A percentile compares a stretch with the other conserved stretches of the same genome.
Conservation (phyloP, 2,113 vertebrate genomes). For the Pteruthius melanotis region DNA sequence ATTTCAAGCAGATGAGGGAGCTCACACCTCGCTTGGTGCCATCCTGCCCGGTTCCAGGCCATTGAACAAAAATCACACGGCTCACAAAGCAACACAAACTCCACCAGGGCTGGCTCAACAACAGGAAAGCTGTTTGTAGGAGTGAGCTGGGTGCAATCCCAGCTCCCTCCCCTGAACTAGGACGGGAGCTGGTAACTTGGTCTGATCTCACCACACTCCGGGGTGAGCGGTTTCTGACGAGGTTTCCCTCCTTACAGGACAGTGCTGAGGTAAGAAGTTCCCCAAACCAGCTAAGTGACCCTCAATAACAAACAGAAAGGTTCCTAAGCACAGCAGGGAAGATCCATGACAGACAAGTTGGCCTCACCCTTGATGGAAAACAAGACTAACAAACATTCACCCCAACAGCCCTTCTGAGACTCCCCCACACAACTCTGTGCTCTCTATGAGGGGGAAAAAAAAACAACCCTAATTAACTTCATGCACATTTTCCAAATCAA, state of each 20-base stretch:
- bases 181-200: background rate
- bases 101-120: background rate
- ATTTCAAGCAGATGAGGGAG: background rate
- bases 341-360: background rate
- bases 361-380: background rate
- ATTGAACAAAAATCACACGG: background rate
- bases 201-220: accelerated
- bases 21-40: accelerated
- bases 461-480: background rate
- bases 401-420: background rate
- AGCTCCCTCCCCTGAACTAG: background rate
- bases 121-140: accelerated
- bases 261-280: background rate
- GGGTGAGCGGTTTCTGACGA: accelerated
- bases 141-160: background rate
- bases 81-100: background rate
- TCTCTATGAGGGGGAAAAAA: accelerated
- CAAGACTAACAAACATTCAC: background rate
- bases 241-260: background rate
- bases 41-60: background rate
- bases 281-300: background rate
- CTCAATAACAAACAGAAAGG: background rate
- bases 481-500: background rate
- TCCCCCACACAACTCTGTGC: background rate
- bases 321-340: background rate